Conservation (phyloP, 2,888 invertebrate species). For the Papilio gigon region DNA sequence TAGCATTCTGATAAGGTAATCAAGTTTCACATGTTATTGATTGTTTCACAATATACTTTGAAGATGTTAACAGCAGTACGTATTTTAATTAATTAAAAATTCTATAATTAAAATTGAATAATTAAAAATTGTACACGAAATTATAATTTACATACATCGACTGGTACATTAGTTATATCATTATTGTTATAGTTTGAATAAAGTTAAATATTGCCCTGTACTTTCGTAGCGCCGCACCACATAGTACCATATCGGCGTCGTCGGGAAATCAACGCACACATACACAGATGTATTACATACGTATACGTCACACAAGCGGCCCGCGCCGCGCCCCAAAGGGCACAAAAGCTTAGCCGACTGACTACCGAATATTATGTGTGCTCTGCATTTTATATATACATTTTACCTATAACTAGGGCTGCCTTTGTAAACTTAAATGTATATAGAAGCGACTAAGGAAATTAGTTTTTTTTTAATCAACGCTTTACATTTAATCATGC, state of each 20-base stretch:
- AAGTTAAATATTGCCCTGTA: conserved; percentile 28
- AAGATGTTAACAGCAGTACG: too few relatives aligned
- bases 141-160: too few relatives aligned
- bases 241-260: conserved; percentile 59
- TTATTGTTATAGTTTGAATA: neutral
- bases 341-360: conserved; percentile 76
- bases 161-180: neutral
- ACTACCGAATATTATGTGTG: conserved; percentile 67
- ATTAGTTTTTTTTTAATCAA: conserved; percentile 33
- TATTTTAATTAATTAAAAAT: too few relatives aligned
- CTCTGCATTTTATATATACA: conserved; percentile 30
- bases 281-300: conserved; percentile 48
- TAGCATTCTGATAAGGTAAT: too few relatives aligned
- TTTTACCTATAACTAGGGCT: conserved; percentile 14
- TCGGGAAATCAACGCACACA: conserved; percentile 81
- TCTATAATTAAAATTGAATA: too few relatives aligned
- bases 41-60: too few relatives aligned
- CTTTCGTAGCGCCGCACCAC: conserved; percentile 48
- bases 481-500: too few relatives aligned
- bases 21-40: too few relatives aligned
- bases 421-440: conserved; percentile 37
- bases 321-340: conserved; percentile 61
- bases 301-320: conserved; percentile 53
- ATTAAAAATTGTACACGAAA: too few relatives aligned
- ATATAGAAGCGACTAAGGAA: conserved; percentile 38